Base-by-base conservation (phyloP, 2,797 vertebrate genomes). In the Clamator glandarius region DNA sequence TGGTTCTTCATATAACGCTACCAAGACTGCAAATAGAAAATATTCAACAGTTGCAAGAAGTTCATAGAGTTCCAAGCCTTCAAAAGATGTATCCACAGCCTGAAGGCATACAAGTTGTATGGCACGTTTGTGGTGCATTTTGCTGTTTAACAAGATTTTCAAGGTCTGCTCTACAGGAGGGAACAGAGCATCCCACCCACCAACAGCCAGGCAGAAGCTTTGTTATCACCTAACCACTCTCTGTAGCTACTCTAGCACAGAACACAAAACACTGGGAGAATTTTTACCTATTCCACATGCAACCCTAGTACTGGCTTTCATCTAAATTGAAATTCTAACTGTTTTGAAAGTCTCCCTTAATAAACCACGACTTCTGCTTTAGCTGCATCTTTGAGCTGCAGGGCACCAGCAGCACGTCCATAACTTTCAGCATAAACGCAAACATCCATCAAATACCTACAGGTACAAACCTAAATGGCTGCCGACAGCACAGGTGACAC, bases 1-100 rank as follows among this genome's bases (percentile, higher is more conserved):
- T 29, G 97, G 97, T 95, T 99, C 99, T 97, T 99, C 98, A 89
- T 99, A 99, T 82, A 99, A 98, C 88, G 98, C 98, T 95, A 99
- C 99, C 95, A 99, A 95, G 88, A 99, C 99, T 99, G 98, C 64
- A 98, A 98, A 95, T 82, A 97, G 70, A 97, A 97, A 94, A 91
- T 20, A 95, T 36, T 67, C 89, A 89, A 79, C 74, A 92, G 50
- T 68, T 70, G 81, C 86, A 94, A 87, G 42, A 78, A 54, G 72
- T 35, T 68, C 39, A 35, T 1, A 19, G 31, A 73, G 36, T 9
- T 68, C 42, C 4, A 51, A 8, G 25, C 8, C 51, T 67, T 70
- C 18, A 23, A 73, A 61, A 5, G 8, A 44, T 0, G 9, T 14
- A 50, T 18, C 44, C 62, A 25, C 23, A n/a, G 39, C 18, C 25